Evolutionary conservation across 2,888 invertebrate species (phyloP).

Genomic region (Drosophila recens): DNA sequence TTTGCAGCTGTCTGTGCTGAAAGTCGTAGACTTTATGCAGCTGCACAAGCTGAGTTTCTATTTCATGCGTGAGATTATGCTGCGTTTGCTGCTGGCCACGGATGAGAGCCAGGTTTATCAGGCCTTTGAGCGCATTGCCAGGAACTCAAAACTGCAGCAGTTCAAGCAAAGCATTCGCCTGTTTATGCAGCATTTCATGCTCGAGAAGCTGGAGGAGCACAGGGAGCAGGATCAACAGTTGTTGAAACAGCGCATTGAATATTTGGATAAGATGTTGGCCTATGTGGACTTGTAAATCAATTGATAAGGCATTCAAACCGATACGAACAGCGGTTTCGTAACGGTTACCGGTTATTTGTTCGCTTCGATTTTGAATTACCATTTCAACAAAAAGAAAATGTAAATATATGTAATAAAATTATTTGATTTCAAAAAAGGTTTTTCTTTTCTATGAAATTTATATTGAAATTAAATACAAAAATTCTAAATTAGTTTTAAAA

Average conservation of each 20-base stretch:
- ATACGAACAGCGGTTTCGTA: too few relatives aligned
- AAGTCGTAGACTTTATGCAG: constrained; percentile 95
- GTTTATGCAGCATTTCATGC: constrained; percentile 94
- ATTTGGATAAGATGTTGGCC: constrained; percentile 89
- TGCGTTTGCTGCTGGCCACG: constrained; percentile 90
- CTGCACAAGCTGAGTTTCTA: constrained; percentile 92
- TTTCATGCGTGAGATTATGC: constrained; percentile 91
- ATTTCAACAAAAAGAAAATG: too few relatives aligned
- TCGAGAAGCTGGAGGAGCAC: constrained; percentile 85
- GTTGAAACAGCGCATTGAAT: constrained; percentile 87
- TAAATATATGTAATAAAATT: too few relatives aligned
- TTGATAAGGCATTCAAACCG: too few relatives aligned
- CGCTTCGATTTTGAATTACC: too few relatives aligned
- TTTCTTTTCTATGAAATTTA: too few relatives aligned
- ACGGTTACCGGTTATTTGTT: too few relatives aligned
- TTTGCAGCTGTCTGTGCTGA: constrained; percentile 92
- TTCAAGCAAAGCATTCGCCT: constrained; percentile 93
- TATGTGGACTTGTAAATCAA: constrained; percentile 78
- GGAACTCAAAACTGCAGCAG: constrained; percentile 90
- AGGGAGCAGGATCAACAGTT: constrained; percentile 85
- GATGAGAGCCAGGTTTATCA: constrained; percentile 86
- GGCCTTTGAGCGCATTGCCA: constrained; percentile 91
- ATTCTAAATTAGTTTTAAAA: too few relatives aligned
- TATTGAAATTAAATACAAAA: too few relatives aligned
- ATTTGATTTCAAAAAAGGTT: too few relatives aligned